Evolutionary conservation across 2,113 vertebrate genomes (phyloP), one percentile per base, ranked within the genome.

Genomic region (Hippocampus comes): DNA sequence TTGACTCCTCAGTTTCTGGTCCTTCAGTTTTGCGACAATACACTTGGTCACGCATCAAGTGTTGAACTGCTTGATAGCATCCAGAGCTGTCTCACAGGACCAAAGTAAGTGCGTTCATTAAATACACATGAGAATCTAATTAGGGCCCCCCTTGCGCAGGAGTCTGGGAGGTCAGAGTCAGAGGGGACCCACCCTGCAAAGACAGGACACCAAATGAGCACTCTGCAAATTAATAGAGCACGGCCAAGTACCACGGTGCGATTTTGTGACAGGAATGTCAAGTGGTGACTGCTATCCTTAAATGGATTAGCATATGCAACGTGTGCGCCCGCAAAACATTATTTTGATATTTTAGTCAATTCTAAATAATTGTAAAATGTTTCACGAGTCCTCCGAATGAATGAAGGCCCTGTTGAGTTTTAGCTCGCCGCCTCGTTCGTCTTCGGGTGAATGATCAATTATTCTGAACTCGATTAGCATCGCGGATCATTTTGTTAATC

Each of bases 101-200:
- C 82, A 85, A 82, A 91, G 80, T 75, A 79, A 81, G 73, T 25
- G 1, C 83, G 76, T 88, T 84, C 80, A 92, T 91, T 91, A 91
- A 91, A 92, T 88, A 88, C 87, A 87, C 88, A 89, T 89, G 88
- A 92, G 90, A 89, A 72, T 77, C 80, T 90, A 91, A 92, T 92
- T 91, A 90, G 83, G 84, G 73, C 68, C 87, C 82, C 83, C 77
- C 83, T 78, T 30, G 49, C 81, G 75, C 71, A 74, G 82, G 66
- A 3, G 78, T 73, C 85, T 82, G 14, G 70, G 82, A 79, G 81
- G 79, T 82, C 57, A 71, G 63, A 83, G 78, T 88, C 87, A 82
- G 74, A 60, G 75, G 87, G 84, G 88, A 88, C 42, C 59, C 49
- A 80, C 82, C 63, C 55, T 74, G 76, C 68, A 70, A 71, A 78